These are phyloP conservation scores for Salvelinus sp. DNA, from an alignment of 2,113 vertebrate species.

Conservation along the genomic window DNA sequence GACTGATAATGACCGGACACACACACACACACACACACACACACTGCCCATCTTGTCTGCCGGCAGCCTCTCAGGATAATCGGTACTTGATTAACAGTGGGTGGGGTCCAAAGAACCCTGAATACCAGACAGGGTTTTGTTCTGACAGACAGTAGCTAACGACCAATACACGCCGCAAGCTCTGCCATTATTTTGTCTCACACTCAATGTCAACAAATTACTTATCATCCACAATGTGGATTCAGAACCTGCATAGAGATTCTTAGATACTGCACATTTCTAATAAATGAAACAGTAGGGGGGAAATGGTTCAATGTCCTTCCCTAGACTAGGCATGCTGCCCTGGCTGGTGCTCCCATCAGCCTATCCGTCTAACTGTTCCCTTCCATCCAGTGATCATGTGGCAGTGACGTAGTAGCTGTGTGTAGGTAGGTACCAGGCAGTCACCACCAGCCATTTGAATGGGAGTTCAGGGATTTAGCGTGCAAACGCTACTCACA, in stretches of 20 bases:
- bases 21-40: neutral
- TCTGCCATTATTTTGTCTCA: no score
- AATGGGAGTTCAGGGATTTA: constrained; percentile 24
- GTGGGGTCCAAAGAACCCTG: constrained; percentile 62
- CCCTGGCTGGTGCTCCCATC: no score
- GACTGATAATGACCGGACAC: neutral
- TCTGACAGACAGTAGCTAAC: constrained; percentile 18
- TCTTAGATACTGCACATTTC: no score
- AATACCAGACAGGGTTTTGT: constrained; percentile 61
- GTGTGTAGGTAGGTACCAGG: no score
- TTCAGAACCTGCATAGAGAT: no score
- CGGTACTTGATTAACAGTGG: constrained; percentile 53
- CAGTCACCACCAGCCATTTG: constrained; percentile 27
- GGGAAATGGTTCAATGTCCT: no score
- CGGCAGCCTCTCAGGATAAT: constrained; percentile 35
- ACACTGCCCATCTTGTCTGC: constrained; percentile 40
- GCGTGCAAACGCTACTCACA: no score
- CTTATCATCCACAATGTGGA: no score
- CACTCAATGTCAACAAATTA: no score
- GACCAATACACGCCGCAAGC: no score
- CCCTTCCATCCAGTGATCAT: neutral
- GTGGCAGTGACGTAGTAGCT: neutral
- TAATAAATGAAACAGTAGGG: no score
- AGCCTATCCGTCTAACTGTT: neutral
- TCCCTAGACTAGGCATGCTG: no score